Conservation (phyloP, 2,113 vertebrate genomes). For the Oenanthe melanoleuca region DNA sequence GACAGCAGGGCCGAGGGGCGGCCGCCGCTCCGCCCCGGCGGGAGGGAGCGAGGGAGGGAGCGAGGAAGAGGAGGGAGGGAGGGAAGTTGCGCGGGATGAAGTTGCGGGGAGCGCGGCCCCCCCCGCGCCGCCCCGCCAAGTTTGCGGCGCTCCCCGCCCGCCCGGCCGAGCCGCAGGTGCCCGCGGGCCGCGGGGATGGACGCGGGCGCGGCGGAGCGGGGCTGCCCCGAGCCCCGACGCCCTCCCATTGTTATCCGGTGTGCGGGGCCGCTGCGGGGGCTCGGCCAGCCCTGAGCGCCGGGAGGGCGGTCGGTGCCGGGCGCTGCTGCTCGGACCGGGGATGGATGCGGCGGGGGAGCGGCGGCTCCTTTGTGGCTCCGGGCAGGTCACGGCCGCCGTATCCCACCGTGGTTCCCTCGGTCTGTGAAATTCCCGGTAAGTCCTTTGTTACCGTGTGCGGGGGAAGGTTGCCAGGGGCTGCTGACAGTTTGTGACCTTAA, state of each 20-base stretch:
- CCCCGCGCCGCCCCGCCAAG: too few species aligned
- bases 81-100: too few species aligned
- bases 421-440: conserved; percentile 59
- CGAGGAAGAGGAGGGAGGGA: too few species aligned
- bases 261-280: conserved; percentile 53
- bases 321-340: neutral
- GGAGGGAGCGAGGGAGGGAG: too few species aligned
- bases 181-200: too few species aligned
- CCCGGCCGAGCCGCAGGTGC: too few species aligned
- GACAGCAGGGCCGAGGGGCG: too few species aligned
- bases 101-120: too few species aligned
- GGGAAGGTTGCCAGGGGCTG: conserved; percentile 24
- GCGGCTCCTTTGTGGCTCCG: conserved; percentile 66
- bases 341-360: conserved; percentile 39
- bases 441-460: conserved; percentile 72
- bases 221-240: conserved; percentile 73
- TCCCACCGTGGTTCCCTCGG: conserved; percentile 47
- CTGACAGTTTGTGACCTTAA: conserved; percentile 4
- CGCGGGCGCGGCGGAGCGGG: conserved; percentile 51
- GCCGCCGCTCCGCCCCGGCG: too few species aligned
- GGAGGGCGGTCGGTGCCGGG: neutral
- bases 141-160: too few species aligned
- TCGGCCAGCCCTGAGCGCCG: conserved; percentile 48
- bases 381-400: conserved; percentile 62
- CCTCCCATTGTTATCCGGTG: conserved; percentile 72